These are phyloP conservation scores for Helostoma temminkii DNA, from an alignment of 2,797 vertebrate genomes.

Conservation along the genomic window DNA sequence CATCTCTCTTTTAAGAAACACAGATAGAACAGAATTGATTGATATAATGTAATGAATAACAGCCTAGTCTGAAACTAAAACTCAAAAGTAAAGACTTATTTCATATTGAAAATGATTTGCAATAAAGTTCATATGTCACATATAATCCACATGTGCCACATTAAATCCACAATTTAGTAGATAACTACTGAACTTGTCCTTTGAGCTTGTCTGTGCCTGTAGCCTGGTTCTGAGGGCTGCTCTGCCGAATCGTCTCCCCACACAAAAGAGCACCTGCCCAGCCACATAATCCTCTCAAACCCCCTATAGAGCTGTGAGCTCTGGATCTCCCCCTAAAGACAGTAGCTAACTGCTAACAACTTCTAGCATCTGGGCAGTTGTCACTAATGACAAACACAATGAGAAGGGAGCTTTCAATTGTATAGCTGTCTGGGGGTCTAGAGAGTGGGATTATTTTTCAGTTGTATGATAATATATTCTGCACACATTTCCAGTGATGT, in stretches of 20 bases:
- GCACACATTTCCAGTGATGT: constrained; percentile 25
- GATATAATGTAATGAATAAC: background rate
- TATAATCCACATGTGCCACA: constrained; percentile 27
- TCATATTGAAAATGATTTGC: constrained; percentile 18
- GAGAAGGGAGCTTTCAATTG: constrained; percentile 25
- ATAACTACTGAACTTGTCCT: constrained; percentile 46
- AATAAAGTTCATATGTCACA: constrained; percentile 34
- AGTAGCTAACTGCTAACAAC: constrained; percentile 25
- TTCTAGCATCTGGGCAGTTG: constrained; percentile 42
- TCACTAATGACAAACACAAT: constrained; percentile 38
- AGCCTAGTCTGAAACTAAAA: background rate
- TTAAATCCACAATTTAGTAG: constrained; percentile 32
- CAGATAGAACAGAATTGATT: too few species aligned
- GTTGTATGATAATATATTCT: constrained; percentile 33
- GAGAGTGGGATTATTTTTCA: constrained; percentile 19
- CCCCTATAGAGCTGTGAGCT: constrained; percentile 31
- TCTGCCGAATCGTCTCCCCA: constrained; percentile 35
- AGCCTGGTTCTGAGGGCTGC: constrained; percentile 45
- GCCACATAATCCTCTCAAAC: constrained; percentile 53
- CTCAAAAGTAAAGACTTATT: constrained; percentile 4
- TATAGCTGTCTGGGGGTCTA: constrained; percentile 10
- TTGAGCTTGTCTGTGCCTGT: constrained; percentile 41
- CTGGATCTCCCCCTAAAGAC: constrained; percentile 21
- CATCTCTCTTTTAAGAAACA: too few species aligned
- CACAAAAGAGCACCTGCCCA: constrained; percentile 67